Percentiles rank a stretch among this genome's conserved stretches.
Conservation (phyloP, 2,888 invertebrate species). For the Euspilapteryx auroguttella region DNA sequence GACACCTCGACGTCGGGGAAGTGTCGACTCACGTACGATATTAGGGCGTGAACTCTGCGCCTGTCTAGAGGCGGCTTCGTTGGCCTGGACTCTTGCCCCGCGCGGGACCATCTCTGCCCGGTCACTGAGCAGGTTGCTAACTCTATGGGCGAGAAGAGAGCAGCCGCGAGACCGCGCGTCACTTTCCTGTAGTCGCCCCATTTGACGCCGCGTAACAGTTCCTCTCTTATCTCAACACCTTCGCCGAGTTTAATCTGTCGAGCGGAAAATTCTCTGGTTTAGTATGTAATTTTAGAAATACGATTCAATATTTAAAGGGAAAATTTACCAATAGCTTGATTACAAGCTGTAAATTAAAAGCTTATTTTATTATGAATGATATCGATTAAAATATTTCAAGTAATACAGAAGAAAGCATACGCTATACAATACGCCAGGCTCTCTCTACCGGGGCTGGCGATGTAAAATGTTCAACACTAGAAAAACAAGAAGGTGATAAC, state of each 20-base stretch:
- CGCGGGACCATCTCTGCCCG: conserved; percentile 75
- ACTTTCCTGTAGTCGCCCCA: conserved; percentile 76
- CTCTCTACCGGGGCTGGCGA: no score
- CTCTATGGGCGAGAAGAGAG: conserved; percentile 73
- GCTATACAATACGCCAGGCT: no score
- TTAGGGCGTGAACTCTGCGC: conserved; percentile 73
- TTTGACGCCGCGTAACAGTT: conserved; percentile 70
- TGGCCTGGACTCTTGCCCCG: conserved; percentile 72
- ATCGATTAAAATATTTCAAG: no score
- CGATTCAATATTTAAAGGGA: no score
- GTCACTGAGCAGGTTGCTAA: conserved; percentile 75
- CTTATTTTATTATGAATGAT: no score
- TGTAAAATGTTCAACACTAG: no score
- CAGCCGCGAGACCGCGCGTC: conserved; percentile 73
- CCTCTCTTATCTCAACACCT: conserved; percentile 73
- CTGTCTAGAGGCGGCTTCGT: conserved; percentile 74
- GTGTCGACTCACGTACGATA: conserved; percentile 72
- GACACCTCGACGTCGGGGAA: conserved; percentile 76
- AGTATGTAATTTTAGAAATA: no score
- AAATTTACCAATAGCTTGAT: no score
- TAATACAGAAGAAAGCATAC: no score
- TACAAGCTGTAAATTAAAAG: no score
- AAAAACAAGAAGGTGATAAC: no score
- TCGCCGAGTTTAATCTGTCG: conserved; percentile 70
- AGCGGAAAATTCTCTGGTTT: no score